These are phyloP conservation scores for Phaenicophaeus curvirostris DNA, from an alignment of 2,797 vertebrate genomes.

Conservation along the genomic window DNA sequence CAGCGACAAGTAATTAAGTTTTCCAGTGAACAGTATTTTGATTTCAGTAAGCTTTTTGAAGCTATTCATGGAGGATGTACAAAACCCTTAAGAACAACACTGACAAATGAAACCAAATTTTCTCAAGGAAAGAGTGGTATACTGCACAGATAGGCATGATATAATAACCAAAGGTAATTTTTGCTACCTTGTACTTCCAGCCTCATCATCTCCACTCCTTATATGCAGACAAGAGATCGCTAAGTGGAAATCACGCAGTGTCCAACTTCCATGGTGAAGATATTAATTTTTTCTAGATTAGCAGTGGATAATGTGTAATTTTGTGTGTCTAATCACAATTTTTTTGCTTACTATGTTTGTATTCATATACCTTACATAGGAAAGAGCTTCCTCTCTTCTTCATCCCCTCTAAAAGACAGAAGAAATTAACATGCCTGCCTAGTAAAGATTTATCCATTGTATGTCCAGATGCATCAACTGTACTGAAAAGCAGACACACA, in stretches of 20 bases:
- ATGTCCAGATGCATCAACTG: not conserved
- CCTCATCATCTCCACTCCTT: not conserved
- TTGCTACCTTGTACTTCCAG: not conserved
- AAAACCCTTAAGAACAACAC: not conserved
- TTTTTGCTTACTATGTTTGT: not conserved
- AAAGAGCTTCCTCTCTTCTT: not conserved
- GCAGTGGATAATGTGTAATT: not conserved
- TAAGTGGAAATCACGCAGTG: not conserved
- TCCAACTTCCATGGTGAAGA: not conserved
- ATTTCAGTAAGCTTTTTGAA: not conserved
- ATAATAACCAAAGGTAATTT: not conserved
- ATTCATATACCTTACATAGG: not conserved
- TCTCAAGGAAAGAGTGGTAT: not conserved
- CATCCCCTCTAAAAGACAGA: not conserved
- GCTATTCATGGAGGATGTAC: not conserved
- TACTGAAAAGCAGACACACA: not conserved
- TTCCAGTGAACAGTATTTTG: not conserved
- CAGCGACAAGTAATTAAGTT: not conserved
- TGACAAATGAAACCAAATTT: not conserved
- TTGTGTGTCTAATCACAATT: not conserved
- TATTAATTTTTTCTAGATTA: not conserved
- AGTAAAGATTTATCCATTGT: not conserved
- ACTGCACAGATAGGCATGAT: not conserved
- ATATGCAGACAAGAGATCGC: not conserved
- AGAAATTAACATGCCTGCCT: not conserved